These are phyloP conservation scores for Hypena proboscidalis DNA, from an alignment of 2,888 invertebrate genomes.

Conservation along the genomic window DNA sequence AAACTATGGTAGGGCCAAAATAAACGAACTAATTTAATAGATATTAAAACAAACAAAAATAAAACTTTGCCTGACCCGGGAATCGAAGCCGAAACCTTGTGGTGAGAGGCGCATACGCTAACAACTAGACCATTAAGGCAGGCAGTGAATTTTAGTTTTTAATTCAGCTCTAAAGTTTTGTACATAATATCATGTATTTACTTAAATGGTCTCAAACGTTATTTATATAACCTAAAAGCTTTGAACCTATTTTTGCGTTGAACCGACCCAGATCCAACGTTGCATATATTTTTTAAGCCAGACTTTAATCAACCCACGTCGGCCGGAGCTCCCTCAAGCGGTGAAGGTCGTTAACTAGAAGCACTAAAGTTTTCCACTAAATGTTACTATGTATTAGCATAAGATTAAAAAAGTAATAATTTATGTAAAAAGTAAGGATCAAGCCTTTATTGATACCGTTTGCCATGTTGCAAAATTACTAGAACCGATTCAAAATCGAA, in stretches of 20 bases:
- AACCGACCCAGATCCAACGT: constrained; percentile 30
- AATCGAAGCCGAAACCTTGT: too few relatives aligned
- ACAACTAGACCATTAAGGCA: too few relatives aligned
- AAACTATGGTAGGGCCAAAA: too few relatives aligned
- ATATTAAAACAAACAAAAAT: too few relatives aligned
- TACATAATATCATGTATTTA: too few relatives aligned
- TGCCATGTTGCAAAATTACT: not conserved
- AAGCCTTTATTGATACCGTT: too few relatives aligned
- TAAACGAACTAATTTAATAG: too few relatives aligned
- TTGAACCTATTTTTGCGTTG: constrained; percentile 33
- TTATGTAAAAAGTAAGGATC: constrained; percentile 1
- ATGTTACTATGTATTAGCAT: constrained; percentile 18
- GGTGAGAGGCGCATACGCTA: too few relatives aligned
- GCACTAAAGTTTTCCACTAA: constrained; percentile 27
- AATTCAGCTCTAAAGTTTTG: too few relatives aligned
- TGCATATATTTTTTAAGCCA: constrained; percentile 43
- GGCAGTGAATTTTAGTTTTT: too few relatives aligned
- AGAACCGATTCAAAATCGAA: too few relatives aligned
- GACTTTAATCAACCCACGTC: constrained; percentile 45
- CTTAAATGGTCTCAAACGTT: constrained; percentile 12
- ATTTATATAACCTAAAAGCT: constrained; percentile 22
- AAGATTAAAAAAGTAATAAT: constrained; percentile 23
- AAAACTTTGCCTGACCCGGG: too few relatives aligned
- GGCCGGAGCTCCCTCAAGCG: constrained; percentile 31
- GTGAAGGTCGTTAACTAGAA: constrained; percentile 29